Evolutionary conservation across 1,140 invertebrate species (phyloP), one percentile per base, ranked within the genome.

Genomic region (Heterodera schachtii): DNA sequence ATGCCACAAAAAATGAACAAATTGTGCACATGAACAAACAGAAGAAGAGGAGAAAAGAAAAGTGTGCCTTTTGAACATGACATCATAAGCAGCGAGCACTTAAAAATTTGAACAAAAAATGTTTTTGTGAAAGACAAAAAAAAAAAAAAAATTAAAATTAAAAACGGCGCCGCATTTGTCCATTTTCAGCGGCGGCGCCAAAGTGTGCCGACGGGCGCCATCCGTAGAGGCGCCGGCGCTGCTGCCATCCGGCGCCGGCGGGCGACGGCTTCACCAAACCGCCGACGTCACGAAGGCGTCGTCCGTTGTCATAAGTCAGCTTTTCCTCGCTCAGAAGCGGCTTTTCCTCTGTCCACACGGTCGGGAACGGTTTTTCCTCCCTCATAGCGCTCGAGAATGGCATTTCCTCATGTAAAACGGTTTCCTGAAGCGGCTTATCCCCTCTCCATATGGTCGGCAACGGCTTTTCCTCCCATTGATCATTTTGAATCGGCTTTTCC

Each of bases 201-300:
- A 76, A 70, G 19, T 76, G 75, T 11, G 31, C 13, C 19, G 83
- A 77, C 47, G 46, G 69, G n/a, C 52, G 57, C 82, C 52, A 71
- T 60, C 78, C 71, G 60, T 84, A 84, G 19, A 75, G 47, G 43
- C 73, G 74, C 84, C 84, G 85, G 44, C 84, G 86, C 3, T 86
- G 47, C 84, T 87, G 60, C 83, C 84, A 84, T 16, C 81, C 82
- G 21, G 67, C 79, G 67, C 31, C 31, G 31, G 31, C 31, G 31
- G 31, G 31, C 31, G 85, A 87, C 41, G 83, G 82, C 41, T 64
- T 44, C 67, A 82, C n/a, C 67, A 31, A 8, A 31, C 41, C 69
- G 44, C n/a, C 44, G 21, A 46, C 69, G 31, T 71, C 69, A 41
- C 44, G 69, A 16, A 41, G 69, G 31, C 69, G 31, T 43, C 69